Evolutionary conservation across 2,113 vertebrate genomes (phyloP), one percentile per base, ranked within the genome.

Genomic region (Pomatorhinus ruficollis): DNA sequence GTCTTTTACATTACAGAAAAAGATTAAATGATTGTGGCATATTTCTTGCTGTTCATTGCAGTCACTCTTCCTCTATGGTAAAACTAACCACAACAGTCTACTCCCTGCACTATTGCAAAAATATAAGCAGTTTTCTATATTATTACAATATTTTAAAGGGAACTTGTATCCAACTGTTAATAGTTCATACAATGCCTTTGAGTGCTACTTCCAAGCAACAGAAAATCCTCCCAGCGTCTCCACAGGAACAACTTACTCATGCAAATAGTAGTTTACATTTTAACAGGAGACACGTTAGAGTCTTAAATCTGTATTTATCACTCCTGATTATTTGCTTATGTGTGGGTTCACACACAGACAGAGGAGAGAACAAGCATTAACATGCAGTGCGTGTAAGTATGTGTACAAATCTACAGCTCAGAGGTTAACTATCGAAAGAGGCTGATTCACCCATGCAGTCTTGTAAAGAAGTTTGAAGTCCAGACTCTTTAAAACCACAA

Each of bases 381-480:
- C 44, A 74, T 25, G 15, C 39, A 78, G 21, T 35, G 31, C 0
- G 0, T 65, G 42, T 44, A 31, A 61, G 42, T 18, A 47, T 15
- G 14, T 63, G 17, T 39, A 89, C 52, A 76, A 78, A 83, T 71
- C 76, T 82, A 18, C 23, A 44, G 37, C 56, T 87, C 72, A 71
- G 44, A 95, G 49, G 61, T 65, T 74, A 93, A 57, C 64, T 45
- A 79, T 37, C 1, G 0, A 52, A 85, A 82, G 57, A 76, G 33
- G 30, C 16, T n/a, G 61, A 89, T 78, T 75, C 69, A 86, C 28
- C 49, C 50, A n/a, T 24, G 47, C 27, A 45, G 20, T 37, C 10
- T 76, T 93, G 66, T 50, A 45, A 87, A 88, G n/a, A 94, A 92
- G 24, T 60, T 6, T 70, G 37, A 81, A 75, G 49, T 90, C 60